These are phyloP conservation scores for Odontomachus brunneus DNA, from an alignment of 1,140 invertebrate genomes.

Conservation along the genomic window DNA sequence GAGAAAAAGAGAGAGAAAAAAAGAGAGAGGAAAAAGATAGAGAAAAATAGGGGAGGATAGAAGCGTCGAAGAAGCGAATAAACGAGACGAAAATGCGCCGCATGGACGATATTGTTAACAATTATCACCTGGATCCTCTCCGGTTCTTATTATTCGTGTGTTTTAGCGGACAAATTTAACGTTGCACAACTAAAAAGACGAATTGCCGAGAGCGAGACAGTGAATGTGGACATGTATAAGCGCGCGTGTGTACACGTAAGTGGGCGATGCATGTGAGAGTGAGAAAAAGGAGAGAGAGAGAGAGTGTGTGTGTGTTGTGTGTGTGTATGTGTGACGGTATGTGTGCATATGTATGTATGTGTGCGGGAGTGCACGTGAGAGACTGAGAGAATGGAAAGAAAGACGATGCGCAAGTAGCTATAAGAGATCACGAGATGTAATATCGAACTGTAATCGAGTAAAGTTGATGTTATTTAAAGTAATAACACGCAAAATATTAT, in stretches of 20 bases:
- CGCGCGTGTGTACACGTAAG: neutral
- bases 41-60: too few species aligned
- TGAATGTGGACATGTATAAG: constrained; percentile 23
- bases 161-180: constrained; percentile 74
- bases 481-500: constrained; percentile 77
- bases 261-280: neutral
- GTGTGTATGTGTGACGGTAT: neutral
- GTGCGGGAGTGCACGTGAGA: neutral
- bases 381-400: constrained; percentile 46
- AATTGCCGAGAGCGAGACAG: constrained; percentile 61
- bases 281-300: neutral
- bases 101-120: constrained; percentile 63
- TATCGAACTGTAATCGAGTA: constrained; percentile 82
- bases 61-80: constrained; percentile 13
- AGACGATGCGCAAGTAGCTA: constrained; percentile 63
- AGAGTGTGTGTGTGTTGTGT: constrained; percentile 17
- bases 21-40: neutral
- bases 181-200: constrained; percentile 80
- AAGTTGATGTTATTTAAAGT: constrained; percentile 85
- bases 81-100: constrained; percentile 40
- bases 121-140: constrained; percentile 53
- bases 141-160: constrained; percentile 69
- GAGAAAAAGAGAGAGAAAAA: neutral
- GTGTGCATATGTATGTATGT: neutral
- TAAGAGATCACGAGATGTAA: constrained; percentile 77